Conservation (phyloP, 1,140 invertebrate genomes). For the Hydropsyche tenuis region DNA sequence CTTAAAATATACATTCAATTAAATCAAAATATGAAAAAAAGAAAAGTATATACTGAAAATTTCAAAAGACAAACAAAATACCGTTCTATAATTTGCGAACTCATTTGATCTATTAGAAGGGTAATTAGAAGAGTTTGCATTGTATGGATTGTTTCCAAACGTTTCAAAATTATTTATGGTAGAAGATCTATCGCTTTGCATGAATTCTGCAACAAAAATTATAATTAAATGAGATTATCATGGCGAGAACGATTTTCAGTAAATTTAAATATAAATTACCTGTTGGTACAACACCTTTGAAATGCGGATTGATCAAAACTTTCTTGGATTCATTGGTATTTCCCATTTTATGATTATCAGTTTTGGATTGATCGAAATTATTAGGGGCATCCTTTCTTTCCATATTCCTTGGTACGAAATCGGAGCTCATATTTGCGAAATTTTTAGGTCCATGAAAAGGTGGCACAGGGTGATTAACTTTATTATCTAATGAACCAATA, state of each 20-base stretch:
- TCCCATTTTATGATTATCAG: constrained; percentile 9
- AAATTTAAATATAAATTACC: too few species aligned
- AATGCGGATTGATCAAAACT: constrained; percentile 48
- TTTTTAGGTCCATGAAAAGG: neutral
- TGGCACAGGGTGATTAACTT: neutral
- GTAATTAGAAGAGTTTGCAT: neutral
- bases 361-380: constrained; percentile 3
- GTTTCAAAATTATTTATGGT: neutral
- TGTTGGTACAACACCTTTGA: constrained; percentile 42
- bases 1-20: neutral
- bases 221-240: constrained; percentile 28
- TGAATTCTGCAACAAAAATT: neutral
- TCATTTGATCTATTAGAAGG: neutral
- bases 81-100: neutral
- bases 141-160: neutral
- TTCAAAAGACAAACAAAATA: neutral
- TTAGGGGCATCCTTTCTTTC: neutral
- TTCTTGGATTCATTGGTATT: constrained; percentile 35
- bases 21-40: neutral
- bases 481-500: neutral
- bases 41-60: neutral
- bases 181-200: neutral
- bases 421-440: neutral
- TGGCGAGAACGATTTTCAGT: too few species aligned
- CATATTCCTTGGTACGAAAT: neutral